Percentiles rank a stretch among this genome's conserved stretches.
Conservation (phyloP, 2,113 vertebrate species). For the Hirundichthys speculiger region DNA sequence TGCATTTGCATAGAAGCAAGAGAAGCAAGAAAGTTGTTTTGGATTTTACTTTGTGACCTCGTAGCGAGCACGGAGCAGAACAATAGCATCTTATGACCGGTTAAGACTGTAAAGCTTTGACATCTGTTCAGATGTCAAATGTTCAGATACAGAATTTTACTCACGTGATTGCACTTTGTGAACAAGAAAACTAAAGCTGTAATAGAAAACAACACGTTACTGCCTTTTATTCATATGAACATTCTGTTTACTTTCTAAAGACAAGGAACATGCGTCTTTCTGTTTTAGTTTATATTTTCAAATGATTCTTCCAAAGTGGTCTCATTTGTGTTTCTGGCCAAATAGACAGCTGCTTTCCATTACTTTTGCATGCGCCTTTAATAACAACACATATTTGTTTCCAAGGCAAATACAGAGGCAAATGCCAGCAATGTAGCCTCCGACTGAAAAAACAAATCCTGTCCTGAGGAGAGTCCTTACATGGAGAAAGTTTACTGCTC, state of each 20-base stretch:
- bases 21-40: no score
- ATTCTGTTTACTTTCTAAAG: no score
- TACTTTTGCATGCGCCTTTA: slow-evolving; percentile 52
- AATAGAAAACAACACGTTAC: no score
- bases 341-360: slow-evolving; percentile 21
- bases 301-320: not conserved
- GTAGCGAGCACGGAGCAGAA: not conserved
- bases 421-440: slow-evolving; percentile 22
- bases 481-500: no score
- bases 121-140: no score
- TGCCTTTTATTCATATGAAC: no score
- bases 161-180: no score
- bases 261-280: not conserved
- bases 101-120: no score
- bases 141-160: no score
- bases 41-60: not conserved
- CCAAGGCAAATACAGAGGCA: slow-evolving; percentile 58
- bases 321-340: not conserved
- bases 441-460: not conserved
- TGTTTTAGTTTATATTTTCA: not conserved
- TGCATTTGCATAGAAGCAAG: slow-evolving; percentile 28
- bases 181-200: no score
- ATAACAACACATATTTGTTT: slow-evolving; percentile 28
- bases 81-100: no score
- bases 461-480: not conserved